Percentiles rank a stretch among this genome's conserved stretches.
Conservation (phyloP, 2,797 vertebrate species). For the Xiphophorus birchmanni region DNA sequence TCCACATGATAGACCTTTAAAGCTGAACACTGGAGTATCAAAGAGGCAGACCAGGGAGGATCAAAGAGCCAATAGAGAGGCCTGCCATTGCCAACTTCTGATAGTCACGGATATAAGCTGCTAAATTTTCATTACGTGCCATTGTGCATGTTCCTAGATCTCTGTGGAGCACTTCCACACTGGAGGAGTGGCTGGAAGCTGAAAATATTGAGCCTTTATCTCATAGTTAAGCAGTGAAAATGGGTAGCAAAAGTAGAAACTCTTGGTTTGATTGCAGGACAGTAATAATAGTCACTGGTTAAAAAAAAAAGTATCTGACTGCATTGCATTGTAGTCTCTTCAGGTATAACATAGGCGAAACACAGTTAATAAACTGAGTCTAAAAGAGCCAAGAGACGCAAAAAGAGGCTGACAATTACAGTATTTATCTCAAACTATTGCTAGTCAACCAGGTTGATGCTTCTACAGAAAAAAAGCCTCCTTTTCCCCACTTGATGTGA, state of each 20-base stretch:
- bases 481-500: not conserved
- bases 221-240: slow-evolving; percentile 5
- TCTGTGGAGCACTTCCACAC: slow-evolving; percentile 16
- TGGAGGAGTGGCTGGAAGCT: not conserved
- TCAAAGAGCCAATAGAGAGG: slow-evolving; percentile 62
- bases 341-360: not conserved
- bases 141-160: slow-evolving; percentile 22
- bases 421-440: not conserved
- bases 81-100: slow-evolving; percentile 52
- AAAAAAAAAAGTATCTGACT: not conserved
- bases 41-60: slow-evolving; percentile 60
- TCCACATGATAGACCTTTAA: slow-evolving; percentile 46
- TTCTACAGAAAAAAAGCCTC: not conserved
- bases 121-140: slow-evolving; percentile 38
- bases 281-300: not conserved
- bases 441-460: not conserved
- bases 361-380: not conserved
- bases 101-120: slow-evolving; percentile 27
- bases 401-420: not conserved
- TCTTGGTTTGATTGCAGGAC: not conserved
- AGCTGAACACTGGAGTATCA: slow-evolving; percentile 58
- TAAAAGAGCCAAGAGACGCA: not conserved
- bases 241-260: not conserved
- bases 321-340: not conserved
- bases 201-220: slow-evolving; percentile 15